Percentiles rank a stretch among this genome's conserved stretches.
phyloP scores from a whole-genome alignment of 2,113 vertebrate species.

The Galbula dea region DNA sequence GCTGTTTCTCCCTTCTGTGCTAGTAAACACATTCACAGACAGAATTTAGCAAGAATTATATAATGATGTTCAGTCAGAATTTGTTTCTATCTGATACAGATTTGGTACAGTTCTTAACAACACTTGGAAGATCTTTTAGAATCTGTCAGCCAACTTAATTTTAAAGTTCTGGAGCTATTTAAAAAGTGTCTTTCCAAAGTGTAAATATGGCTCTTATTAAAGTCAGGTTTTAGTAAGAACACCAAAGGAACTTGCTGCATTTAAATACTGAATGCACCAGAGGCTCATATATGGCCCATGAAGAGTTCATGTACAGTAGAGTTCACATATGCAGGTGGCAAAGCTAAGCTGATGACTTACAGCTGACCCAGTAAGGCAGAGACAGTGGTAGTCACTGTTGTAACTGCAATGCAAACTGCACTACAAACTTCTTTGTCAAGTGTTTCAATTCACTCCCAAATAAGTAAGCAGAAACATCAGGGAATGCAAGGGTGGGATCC shows the following conservation, averaged over 20 bases:
- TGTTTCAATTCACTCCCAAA: neutral
- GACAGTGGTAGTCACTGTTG: neutral
- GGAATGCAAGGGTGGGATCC: neutral
- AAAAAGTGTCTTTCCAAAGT: slow-evolving; percentile 5
- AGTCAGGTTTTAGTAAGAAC: neutral
- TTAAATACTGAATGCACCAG: neutral
- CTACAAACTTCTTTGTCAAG: neutral
- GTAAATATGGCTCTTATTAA: neutral
- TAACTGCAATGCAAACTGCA: neutral
- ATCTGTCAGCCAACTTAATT: neutral
- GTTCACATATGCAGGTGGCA: neutral
- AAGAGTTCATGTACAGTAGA: neutral
- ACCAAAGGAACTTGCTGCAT: neutral
- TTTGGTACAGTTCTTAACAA: neutral
- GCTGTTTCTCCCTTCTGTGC: neutral
- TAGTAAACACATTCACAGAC: neutral
- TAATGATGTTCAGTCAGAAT: neutral
- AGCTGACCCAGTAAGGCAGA: neutral
- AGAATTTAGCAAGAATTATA: neutral
- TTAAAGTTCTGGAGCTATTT: neutral
- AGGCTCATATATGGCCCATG: fast-evolving
- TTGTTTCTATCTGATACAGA: neutral
- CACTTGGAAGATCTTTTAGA: neutral
- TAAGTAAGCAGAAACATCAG: neutral
- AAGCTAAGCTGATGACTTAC: neutral